Percentiles rank a stretch among this genome's conserved stretches.
phyloP scores from a whole-genome alignment of 2,888 invertebrate species.

The Drosophila quinaria region DNA sequence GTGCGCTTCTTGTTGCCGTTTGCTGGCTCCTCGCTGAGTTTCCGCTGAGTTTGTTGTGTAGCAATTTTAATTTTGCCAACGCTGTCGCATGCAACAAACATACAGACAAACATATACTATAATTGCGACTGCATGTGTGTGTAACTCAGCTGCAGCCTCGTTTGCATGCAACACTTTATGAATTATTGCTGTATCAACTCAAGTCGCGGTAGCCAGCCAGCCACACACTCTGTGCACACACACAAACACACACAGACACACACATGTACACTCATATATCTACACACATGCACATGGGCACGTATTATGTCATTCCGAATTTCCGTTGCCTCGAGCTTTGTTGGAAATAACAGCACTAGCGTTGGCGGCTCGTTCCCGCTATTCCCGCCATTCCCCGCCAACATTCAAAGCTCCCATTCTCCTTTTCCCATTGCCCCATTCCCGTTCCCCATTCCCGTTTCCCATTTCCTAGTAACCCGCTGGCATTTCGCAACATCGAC shows the following conservation, averaged over 20 bases:
- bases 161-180: constrained; percentile 83
- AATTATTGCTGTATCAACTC: constrained; percentile 82
- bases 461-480: constrained; percentile 48
- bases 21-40: constrained; percentile 71
- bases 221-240: constrained; percentile 47
- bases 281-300: constrained; percentile 63
- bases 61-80: constrained; percentile 81
- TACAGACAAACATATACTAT: constrained; percentile 25
- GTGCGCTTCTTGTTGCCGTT: constrained; percentile 26
- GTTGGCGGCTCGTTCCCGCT: constrained; percentile 44
- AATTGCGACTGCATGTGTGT: constrained; percentile 24
- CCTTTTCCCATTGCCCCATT: constrained; percentile 1
- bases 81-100: constrained; percentile 70
- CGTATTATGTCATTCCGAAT: constrained; percentile 81
- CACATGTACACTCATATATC: constrained; percentile 12
- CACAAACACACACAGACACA: constrained; percentile 11
- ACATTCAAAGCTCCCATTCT: constrained; percentile 12
- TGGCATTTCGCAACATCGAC: constrained; percentile 80
- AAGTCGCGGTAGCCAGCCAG: constrained; percentile 78
- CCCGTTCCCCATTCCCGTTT: constrained; percentile 16
- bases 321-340: constrained; percentile 80
- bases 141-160: constrained; percentile 78
- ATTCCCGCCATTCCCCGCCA: constrained; percentile 3
- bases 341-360: constrained; percentile 72
- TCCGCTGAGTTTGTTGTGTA: constrained; percentile 79